Percentiles rank a stretch among this genome's conserved stretches.
phyloP scores from a whole-genome alignment of 2,888 invertebrate species.

The Biston stratarius region DNA sequence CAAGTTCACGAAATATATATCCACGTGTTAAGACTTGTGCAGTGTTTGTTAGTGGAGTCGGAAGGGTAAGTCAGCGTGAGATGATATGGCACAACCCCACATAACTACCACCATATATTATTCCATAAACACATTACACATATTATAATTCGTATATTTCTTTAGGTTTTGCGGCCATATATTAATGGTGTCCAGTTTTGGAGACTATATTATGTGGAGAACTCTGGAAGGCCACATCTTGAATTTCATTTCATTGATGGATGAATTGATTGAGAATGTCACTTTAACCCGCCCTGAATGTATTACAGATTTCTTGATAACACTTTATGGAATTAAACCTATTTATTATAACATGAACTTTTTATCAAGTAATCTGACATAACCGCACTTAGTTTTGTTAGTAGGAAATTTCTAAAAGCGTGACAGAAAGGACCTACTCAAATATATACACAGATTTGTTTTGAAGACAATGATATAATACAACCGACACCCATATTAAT shows the following conservation, averaged over 20 bases:
- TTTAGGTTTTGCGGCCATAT: conserved; percentile 68
- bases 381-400: conserved; percentile 72
- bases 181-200: conserved; percentile 51
- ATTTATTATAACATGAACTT: conserved; percentile 38
- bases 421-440: conserved; percentile 71
- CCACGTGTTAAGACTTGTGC: conserved; percentile 80
- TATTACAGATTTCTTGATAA: conserved; percentile 76
- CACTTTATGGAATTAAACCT: conserved; percentile 47
- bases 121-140: conserved; percentile 79
- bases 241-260: conserved; percentile 51
- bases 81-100: conserved; percentile 76
- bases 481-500: conserved; percentile 80
- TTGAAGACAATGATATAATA: conserved; percentile 61
- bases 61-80: conserved; percentile 81
- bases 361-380: conserved; percentile 77
- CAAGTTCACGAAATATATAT: conserved; percentile 61
- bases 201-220: conserved; percentile 76
- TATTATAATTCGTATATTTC: conserved; percentile 62
- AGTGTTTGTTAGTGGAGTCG: conserved; percentile 81
- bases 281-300: conserved; percentile 58
- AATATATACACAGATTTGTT: conserved; percentile 75
- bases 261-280: conserved; percentile 57
- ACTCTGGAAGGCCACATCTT: conserved; percentile 85
- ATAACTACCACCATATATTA: conserved; percentile 77
- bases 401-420: conserved; percentile 83